phyloP scores from a whole-genome alignment of 2,888 invertebrate genomes.

The Phaonia tiefii region DNA sequence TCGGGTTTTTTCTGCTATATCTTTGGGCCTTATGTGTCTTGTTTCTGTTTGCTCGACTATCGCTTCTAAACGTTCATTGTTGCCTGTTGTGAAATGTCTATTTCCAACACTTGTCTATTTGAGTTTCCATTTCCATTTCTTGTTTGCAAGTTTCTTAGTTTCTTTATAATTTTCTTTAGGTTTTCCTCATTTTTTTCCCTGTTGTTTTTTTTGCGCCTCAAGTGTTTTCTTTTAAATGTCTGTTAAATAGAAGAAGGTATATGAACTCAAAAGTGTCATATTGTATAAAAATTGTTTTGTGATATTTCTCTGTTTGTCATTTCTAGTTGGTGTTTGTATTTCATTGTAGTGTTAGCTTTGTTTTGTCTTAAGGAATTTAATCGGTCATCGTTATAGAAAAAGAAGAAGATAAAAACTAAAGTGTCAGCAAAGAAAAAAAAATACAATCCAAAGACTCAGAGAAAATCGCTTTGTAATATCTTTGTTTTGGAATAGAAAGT shows the following conservation, averaged over 20 bases:
- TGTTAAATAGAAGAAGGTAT: constrained; percentile 55
- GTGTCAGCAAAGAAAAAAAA: not conserved
- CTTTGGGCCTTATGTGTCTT: not conserved
- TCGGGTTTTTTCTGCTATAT: not conserved
- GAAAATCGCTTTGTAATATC: constrained; percentile 31
- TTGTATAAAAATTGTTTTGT: constrained; percentile 18
- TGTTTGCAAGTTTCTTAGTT: constrained; percentile 2
- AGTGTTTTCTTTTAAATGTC: constrained; percentile 36
- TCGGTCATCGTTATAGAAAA: constrained; percentile 56
- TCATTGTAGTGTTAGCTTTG: not conserved
- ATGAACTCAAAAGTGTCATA: constrained; percentile 64
- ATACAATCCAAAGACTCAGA: not conserved
- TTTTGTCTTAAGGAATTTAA: constrained; percentile 53
- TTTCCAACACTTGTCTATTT: not conserved
- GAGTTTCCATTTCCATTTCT: not conserved
- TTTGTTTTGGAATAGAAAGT: constrained; percentile 25
- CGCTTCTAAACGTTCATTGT: too few relatives aligned
- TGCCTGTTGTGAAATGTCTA: too few relatives aligned
- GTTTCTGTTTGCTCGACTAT: too few relatives aligned
- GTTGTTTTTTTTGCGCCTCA: constrained; percentile 5
- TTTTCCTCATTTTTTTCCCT: not conserved
- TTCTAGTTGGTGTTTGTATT: constrained; percentile 5
- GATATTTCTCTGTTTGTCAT: not conserved
- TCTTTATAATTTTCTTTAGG: not conserved
- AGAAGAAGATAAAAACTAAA: not conserved